Evolutionary conservation across 53 echinoderm and acorn worm species (phyloP), one percentile per base, ranked within the genome.

Genomic region (Paelopatides confundens): DNA sequence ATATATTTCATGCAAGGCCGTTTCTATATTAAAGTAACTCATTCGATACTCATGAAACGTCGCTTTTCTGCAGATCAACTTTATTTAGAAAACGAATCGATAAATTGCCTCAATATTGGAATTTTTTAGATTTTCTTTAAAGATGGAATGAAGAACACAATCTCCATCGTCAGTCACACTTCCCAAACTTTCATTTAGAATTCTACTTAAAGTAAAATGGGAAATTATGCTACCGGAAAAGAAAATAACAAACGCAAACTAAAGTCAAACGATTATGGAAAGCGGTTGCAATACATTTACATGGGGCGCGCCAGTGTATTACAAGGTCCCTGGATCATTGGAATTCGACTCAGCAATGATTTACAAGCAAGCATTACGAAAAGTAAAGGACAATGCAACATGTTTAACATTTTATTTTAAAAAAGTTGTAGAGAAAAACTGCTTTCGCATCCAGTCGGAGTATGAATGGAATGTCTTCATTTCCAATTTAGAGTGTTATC

Each of bases 81-180:
- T 58, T 74, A 36, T 28, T 74, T 27, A 74, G 39, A 24, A 74
- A 36, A 74, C 26, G 74, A 74, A 17, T 43, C 58, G 40, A 29
- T 74, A 74, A 74, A 74, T 74, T 74, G 74, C n/a, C 46, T 74
- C 74, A 40, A 74, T 74, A 74, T 74, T 74, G 74, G 74, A 74
- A 74, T 74, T 74, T 74, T 21, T 58, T 23, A 74, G 74, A 38
- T 74, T 40, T 74, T 36, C 34, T 40, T 29, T 23, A 58, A 58
- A 21, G 58, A 17, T 58, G 58, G 58, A 6, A 58, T 23, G 21
- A 58, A 58, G 24, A 43, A 43, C 9, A 40, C 5, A 10, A 40
- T 14, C 29, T 35, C 28, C 15, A 28, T 12, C 47, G 74, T 74
- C 74, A 39, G 74, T 35, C 74, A 39, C 23, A 74, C 40, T 74